Evolutionary conservation across 2,113 vertebrate species (phyloP).

Genomic region (Dissostichus mawsoni): DNA sequence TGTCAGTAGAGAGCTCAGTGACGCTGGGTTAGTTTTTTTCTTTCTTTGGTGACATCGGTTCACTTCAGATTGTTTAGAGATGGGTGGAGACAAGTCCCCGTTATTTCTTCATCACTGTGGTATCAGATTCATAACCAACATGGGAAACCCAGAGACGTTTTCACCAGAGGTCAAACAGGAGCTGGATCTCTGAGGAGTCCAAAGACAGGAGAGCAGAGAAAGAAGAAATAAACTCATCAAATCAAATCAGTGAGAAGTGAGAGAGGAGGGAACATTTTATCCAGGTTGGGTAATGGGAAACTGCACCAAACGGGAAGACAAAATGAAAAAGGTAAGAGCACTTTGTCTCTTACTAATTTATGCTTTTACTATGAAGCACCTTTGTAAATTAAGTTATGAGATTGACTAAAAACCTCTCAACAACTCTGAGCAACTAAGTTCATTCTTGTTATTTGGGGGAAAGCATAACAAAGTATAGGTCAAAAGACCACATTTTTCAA

Average conservation of each 20-base stretch:
- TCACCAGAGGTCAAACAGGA: background rate
- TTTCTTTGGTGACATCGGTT: background rate
- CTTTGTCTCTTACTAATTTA: background rate
- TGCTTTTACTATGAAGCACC: background rate
- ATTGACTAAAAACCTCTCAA: background rate
- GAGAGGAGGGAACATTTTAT: background rate
- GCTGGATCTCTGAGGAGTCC: constrained; percentile 13
- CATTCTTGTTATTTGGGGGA: background rate
- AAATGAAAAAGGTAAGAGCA: constrained; percentile 79
- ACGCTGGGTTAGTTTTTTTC: background rate
- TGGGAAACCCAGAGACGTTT: constrained; percentile 18
- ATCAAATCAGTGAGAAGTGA: background rate
- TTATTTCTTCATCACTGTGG: background rate
- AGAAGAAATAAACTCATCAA: background rate
- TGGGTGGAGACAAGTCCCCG: constrained; percentile 10
- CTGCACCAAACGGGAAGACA: constrained; percentile 79
- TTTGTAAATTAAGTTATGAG: background rate
- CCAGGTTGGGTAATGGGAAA: constrained; percentile 77
- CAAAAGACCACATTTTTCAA: background rate
- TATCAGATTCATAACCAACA: constrained; percentile 3
- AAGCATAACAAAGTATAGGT: constrained; percentile 1
- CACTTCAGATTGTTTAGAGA: background rate
- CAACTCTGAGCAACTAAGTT: background rate
- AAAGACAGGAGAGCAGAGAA: background rate
- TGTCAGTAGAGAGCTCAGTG: background rate